These are phyloP conservation scores for Hozukius guyotensis DNA, from an alignment of 2,797 vertebrate species.

Conservation along the genomic window DNA sequence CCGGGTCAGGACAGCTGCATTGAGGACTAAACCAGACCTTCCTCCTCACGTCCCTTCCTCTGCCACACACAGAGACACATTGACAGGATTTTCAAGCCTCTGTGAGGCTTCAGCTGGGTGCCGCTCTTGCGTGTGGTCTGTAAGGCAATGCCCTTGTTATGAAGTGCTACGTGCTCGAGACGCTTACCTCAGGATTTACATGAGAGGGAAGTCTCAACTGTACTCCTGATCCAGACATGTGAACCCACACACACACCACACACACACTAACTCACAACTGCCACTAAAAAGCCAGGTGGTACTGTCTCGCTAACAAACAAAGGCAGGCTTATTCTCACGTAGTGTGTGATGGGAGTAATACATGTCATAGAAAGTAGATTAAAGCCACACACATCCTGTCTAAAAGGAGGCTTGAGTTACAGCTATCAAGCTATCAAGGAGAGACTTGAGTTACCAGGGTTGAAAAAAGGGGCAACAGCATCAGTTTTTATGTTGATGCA, in stretches of 20 bases:
- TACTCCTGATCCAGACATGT: slow-evolving; percentile 14
- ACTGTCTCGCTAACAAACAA: slow-evolving; percentile 15
- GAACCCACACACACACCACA: background rate
- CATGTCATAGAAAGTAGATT: slow-evolving; percentile 21
- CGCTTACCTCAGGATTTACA: slow-evolving; percentile 63
- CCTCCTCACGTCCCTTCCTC: slow-evolving; percentile 11
- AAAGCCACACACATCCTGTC: slow-evolving; percentile 7
- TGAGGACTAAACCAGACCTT: slow-evolving; percentile 38
- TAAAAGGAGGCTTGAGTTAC: slow-evolving; percentile 22
- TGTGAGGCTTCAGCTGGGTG: slow-evolving; percentile 57
- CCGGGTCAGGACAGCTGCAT: slow-evolving; percentile 52
- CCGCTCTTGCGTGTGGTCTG: slow-evolving; percentile 79
- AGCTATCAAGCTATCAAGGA: background rate
- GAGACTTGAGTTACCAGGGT: slow-evolving; percentile 19
- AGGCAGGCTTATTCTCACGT: slow-evolving; percentile 3
- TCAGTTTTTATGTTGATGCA: slow-evolving; percentile 18
- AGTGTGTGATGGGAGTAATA: background rate
- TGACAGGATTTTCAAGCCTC: slow-evolving; percentile 50
- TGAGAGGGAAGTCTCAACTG: slow-evolving; percentile 40
- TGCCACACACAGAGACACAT: slow-evolving; percentile 45
- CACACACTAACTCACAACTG: background rate
- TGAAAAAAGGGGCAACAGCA: slow-evolving; percentile 13
- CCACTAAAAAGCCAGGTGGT: slow-evolving; percentile 46
- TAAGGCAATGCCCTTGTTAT: slow-evolving; percentile 77
- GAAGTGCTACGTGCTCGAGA: slow-evolving; percentile 70